These are phyloP conservation scores for Zaprionus nigranus DNA, from an alignment of 1,140 invertebrate species.

Conservation along the genomic window DNA sequence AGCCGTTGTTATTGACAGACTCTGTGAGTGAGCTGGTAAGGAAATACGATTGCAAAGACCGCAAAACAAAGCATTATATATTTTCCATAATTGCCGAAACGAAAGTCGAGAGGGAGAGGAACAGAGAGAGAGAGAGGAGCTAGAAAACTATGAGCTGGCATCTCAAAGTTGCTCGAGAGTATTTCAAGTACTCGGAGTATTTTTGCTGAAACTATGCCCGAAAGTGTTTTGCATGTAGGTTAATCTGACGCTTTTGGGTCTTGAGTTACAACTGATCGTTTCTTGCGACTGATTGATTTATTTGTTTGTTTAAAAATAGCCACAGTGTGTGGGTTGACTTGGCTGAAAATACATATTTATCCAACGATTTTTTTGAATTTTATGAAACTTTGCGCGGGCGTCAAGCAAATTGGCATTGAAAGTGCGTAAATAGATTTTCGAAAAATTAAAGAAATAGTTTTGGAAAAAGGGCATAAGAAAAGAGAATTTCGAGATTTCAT, in stretches of 20 bases:
- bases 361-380: constrained; percentile 17
- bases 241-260: constrained; percentile 71
- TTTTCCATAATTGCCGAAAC: constrained; percentile 52
- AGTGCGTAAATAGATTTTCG: constrained; percentile 39
- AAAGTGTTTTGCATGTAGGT: constrained; percentile 57
- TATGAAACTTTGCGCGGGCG: constrained; percentile 48
- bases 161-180: too few species aligned
- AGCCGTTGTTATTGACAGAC: background rate
- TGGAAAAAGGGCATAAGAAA: background rate
- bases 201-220: background rate
- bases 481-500: background rate
- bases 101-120: constrained; percentile 45
- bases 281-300: constrained; percentile 55
- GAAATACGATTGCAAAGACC: constrained; percentile 44
- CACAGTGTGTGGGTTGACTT: constrained; percentile 42
- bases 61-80: constrained; percentile 30
- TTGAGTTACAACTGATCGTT: constrained; percentile 61
- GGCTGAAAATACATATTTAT: constrained; percentile 34
- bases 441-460: constrained; percentile 7
- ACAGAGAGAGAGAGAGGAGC: background rate
- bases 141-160: too few species aligned
- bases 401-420: constrained; percentile 56
- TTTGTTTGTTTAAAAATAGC: constrained; percentile 74
- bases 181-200: background rate
- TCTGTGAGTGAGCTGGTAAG: constrained; percentile 27